phyloP scores from a whole-genome alignment of 2,113 vertebrate genomes.

The Forbesichthys agassizii region DNA sequence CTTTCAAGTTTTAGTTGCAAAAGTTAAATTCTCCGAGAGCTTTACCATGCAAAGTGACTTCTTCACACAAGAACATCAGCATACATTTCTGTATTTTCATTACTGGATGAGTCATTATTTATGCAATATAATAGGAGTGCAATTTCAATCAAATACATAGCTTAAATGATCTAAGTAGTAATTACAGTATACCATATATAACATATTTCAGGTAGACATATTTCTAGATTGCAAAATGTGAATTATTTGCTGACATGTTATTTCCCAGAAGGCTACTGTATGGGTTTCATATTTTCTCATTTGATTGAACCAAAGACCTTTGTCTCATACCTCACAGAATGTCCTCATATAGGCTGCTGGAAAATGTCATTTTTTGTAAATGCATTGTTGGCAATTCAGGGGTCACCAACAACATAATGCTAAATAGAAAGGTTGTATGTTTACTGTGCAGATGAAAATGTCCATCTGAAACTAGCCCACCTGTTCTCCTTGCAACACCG shows the following conservation, averaged over 20 bases:
- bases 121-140: neutral
- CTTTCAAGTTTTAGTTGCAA: constrained; percentile 49
- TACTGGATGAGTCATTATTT: neutral
- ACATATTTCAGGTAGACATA: neutral
- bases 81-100: neutral
- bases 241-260: no score
- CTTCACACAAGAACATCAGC: constrained; percentile 18
- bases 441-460: constrained; percentile 25
- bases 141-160: neutral
- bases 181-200: neutral
- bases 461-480: constrained; percentile 52
- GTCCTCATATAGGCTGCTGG: no score
- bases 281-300: no score
- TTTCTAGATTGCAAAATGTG: neutral
- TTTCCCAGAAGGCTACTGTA: no score
- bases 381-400: neutral
- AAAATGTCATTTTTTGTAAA: neutral
- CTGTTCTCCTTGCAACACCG: constrained; percentile 56
- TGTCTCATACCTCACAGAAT: no score
- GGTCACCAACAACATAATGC: neutral
- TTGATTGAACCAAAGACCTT: no score
- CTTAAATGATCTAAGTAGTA: neutral
- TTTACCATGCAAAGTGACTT: constrained; percentile 5
- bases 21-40: constrained; percentile 33
- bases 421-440: neutral